Percentiles rank a stretch among this genome's conserved stretches.
Evolutionary conservation across 2,797 vertebrate species (phyloP).

Genomic region (Erpetoichthys calabaricus): DNA sequence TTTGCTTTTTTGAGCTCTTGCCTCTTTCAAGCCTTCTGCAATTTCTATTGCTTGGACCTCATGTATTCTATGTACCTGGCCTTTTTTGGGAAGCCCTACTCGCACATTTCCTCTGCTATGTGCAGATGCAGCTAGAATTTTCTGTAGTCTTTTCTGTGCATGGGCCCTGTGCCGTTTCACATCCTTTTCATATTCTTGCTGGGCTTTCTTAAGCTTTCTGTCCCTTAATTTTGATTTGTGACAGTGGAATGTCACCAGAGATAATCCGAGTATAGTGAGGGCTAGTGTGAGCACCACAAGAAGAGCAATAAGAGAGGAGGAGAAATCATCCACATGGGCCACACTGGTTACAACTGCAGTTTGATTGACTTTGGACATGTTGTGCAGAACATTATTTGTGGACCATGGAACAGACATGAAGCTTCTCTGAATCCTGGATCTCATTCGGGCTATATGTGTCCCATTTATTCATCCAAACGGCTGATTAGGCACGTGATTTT

Average conservation of each 20-base stretch:
- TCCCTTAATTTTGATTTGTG: conserved; percentile 46
- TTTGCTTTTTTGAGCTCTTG: too few species aligned
- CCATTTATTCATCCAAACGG: not conserved
- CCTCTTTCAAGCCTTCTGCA: too few species aligned
- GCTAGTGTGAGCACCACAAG: conserved; percentile 35
- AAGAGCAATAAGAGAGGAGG: conserved; percentile 44
- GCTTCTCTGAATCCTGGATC: conserved; percentile 26
- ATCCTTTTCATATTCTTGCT: conserved; percentile 49
- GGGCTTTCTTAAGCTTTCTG: conserved; percentile 42
- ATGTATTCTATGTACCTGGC: too few species aligned
- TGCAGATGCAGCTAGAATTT: too few species aligned
- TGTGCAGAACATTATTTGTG: conserved; percentile 20
- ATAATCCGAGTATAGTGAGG: conserved; percentile 36
- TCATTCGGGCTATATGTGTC: conserved; percentile 26
- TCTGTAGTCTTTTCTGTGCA: not conserved
- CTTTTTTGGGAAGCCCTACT: too few species aligned
- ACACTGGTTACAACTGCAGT: conserved; percentile 23
- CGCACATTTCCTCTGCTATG: too few species aligned
- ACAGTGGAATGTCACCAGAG: conserved; percentile 45
- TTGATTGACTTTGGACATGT: conserved; percentile 23
- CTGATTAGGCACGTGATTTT: not conserved
- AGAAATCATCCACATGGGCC: conserved; percentile 28
- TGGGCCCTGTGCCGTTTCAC: conserved; percentile 20
- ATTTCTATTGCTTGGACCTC: not conserved
- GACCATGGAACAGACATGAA: conserved; percentile 19